A percentile compares a stretch with the other conserved stretches of the same genome.
Evolutionary conservation across 2,888 invertebrate species (phyloP).

Genomic region (Erannis defoliaria): DNA sequence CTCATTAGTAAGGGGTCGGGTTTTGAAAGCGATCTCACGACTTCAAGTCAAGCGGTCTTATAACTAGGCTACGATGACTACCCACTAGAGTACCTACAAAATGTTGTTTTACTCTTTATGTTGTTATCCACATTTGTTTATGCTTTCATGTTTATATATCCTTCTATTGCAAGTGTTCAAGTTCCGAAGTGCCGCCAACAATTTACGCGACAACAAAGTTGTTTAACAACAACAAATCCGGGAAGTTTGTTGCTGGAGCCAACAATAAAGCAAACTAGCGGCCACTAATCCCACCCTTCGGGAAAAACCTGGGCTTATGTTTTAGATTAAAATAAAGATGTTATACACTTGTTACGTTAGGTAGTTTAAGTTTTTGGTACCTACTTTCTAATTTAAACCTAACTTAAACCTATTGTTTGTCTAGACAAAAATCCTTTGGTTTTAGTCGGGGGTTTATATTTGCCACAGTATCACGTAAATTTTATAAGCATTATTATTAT

Average conservation of each 20-base stretch:
- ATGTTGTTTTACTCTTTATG: background rate
- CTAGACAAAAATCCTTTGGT: too few relatives aligned
- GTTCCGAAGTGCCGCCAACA: slow-evolving; percentile 26
- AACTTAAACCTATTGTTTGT: too few relatives aligned
- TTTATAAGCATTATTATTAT: too few relatives aligned
- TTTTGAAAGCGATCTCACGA: too few relatives aligned
- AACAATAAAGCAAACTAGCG: slow-evolving; percentile 29
- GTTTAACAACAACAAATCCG: slow-evolving; percentile 43
- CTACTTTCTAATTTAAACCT: too few relatives aligned
- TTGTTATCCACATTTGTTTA: background rate
- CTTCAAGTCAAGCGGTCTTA: too few relatives aligned
- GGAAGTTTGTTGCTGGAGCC: slow-evolving; percentile 37
- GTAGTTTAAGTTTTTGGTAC: background rate
- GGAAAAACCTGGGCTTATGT: slow-evolving; percentile 16
- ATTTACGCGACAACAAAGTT: slow-evolving; percentile 36
- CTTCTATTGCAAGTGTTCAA: slow-evolving; percentile 7
- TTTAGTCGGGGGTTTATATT: too few relatives aligned
- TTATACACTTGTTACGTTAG: too few relatives aligned
- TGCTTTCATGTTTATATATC: background rate
- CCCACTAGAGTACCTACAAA: too few relatives aligned
- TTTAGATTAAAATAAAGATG: slow-evolving; percentile 10
- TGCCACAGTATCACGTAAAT: too few relatives aligned
- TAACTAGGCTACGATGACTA: too few relatives aligned
- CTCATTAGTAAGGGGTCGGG: too few relatives aligned
- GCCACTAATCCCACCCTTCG: slow-evolving; percentile 28